Evolutionary conservation across 2,888 invertebrate species (phyloP).

Genomic region (Orchesella flavescens): DNA sequence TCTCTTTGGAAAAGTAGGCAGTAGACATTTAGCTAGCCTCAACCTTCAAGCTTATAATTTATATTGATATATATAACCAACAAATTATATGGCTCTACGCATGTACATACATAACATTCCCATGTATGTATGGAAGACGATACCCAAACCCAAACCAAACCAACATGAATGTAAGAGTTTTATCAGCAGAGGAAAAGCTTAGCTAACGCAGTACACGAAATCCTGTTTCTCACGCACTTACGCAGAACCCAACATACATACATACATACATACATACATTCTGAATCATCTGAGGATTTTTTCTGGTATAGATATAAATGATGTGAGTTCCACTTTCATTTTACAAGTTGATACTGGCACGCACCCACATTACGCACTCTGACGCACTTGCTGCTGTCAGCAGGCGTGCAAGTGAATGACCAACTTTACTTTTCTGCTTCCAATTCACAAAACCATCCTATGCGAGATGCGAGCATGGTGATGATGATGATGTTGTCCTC

Average conservation of each 20-base stretch:
- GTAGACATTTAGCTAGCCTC: conserved; percentile 13
- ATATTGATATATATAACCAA: neutral
- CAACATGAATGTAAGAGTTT: too few species aligned
- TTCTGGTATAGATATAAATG: neutral
- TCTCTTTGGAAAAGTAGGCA: conserved; percentile 30
- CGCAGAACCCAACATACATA: neutral
- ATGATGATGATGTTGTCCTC: too few species aligned
- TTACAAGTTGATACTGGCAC: neutral
- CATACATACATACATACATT: too few species aligned
- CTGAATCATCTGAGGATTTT: neutral
- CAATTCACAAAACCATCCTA: conserved; percentile 8
- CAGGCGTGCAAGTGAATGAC: conserved; percentile 22
- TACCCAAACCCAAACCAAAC: too few species aligned
- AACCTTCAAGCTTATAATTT: conserved; percentile 19
- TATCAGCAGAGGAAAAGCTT: too few species aligned
- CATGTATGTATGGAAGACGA: neutral
- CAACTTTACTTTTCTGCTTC: neutral
- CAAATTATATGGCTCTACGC: neutral
- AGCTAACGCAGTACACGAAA: too few species aligned
- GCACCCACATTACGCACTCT: conserved; percentile 40
- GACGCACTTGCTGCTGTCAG: conserved; percentile 29
- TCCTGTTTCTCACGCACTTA: conserved; percentile 10
- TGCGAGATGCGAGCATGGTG: too few species aligned
- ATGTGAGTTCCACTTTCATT: neutral
- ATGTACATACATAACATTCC: conserved; percentile 3